Evolutionary conservation across 2,888 invertebrate genomes (phyloP).

Genomic region (Trichogramma evanescens): DNA sequence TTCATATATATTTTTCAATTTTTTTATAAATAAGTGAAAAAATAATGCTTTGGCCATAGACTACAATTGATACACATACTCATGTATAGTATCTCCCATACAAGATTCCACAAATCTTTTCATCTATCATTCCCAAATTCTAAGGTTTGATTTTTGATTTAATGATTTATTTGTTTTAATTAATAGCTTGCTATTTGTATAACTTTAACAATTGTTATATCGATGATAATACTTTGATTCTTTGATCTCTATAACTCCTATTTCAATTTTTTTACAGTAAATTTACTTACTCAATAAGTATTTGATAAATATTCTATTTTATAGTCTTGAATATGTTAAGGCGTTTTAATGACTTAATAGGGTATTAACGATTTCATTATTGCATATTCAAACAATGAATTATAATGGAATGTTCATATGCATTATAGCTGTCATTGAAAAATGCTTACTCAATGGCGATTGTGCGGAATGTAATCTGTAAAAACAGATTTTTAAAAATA

Average conservation of each 20-base stretch:
- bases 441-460: slow-evolving; percentile 13
- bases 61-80: slow-evolving; percentile 20
- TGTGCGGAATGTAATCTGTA: slow-evolving; percentile 15
- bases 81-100: slow-evolving; percentile 6
- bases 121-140: slow-evolving; percentile 4
- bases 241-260: slow-evolving; percentile 10
- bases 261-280: slow-evolving; percentile 8
- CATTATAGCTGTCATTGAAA: slow-evolving; percentile 6
- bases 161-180: slow-evolving; percentile 6
- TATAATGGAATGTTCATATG: slow-evolving; percentile 15
- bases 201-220: slow-evolving; percentile 1
- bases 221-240: slow-evolving; percentile 11
- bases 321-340: background rate
- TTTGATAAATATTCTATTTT: slow-evolving; percentile 10
- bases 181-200: background rate
- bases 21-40: slow-evolving; percentile 43
- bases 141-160: slow-evolving; percentile 19
- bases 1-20: slow-evolving; percentile 29
- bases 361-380: background rate
- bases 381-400: background rate
- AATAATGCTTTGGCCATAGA: slow-evolving; percentile 44
- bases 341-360: background rate
- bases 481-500: slow-evolving; percentile 7
- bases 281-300: slow-evolving; percentile 20
- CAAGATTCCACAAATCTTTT: slow-evolving; percentile 8